A percentile compares a stretch with the other conserved stretches of the same genome.
Evolutionary conservation across 2,888 invertebrate species (phyloP).

Genomic region (Pseudanteris insignis): DNA sequence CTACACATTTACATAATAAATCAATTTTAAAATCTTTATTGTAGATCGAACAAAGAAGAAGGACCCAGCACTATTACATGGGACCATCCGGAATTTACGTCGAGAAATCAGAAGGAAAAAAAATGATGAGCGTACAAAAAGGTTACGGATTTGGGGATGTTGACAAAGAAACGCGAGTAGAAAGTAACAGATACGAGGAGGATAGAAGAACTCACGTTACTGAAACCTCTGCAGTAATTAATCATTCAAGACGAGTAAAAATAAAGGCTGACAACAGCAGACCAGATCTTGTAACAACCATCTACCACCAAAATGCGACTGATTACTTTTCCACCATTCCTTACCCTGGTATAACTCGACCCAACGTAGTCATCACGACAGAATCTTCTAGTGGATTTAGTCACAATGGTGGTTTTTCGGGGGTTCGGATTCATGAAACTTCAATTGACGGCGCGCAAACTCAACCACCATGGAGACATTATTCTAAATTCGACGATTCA

Average conservation of each 20-base stretch:
- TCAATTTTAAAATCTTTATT: background rate
- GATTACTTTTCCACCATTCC: conserved; percentile 26
- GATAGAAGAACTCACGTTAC: conserved; percentile 44
- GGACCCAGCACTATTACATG: conserved; percentile 34
- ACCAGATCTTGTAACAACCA: conserved; percentile 45
- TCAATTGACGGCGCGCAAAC: conserved; percentile 16
- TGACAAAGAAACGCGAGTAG: conserved; percentile 40
- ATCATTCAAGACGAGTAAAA: conserved; percentile 45
- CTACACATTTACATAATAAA: conserved; percentile 91
- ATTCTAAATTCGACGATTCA: conserved; percentile 5
- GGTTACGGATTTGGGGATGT: conserved; percentile 29
- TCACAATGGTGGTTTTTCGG: conserved; percentile 15
- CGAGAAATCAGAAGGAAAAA: conserved; percentile 48
- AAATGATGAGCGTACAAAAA: conserved; percentile 51
- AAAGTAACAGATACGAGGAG: conserved; percentile 34
- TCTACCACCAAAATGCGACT: conserved; percentile 50
- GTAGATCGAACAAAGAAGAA: conserved; percentile 50
- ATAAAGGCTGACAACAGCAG: conserved; percentile 24
- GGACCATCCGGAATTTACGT: conserved; percentile 50
- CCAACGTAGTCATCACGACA: conserved; percentile 42
- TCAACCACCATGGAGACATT: conserved; percentile 14
- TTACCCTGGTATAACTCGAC: conserved; percentile 16
- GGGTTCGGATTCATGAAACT: conserved; percentile 25
- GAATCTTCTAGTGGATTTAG: conserved; percentile 36
- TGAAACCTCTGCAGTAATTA: conserved; percentile 11